Evolutionary conservation across 2,797 vertebrate species (phyloP).

Genomic region (Phataginus tricuspis): DNA sequence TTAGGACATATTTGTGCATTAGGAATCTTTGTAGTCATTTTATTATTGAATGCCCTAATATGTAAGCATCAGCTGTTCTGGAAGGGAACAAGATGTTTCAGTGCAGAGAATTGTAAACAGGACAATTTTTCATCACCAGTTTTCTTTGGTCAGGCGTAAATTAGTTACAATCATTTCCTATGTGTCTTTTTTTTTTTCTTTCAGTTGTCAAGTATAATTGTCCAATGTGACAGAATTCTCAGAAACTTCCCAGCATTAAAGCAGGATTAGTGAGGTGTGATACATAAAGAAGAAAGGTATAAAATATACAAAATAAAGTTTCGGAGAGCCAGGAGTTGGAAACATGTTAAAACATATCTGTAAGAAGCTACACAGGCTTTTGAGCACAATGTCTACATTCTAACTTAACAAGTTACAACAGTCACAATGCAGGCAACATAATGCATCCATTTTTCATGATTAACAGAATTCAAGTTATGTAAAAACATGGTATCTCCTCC

Average conservation of each 20-base stretch:
- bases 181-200: not conserved
- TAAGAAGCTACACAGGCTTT: constrained; percentile 53
- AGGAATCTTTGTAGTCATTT: constrained; percentile 50
- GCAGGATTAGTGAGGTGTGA: not conserved
- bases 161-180: constrained; percentile 35
- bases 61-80: not conserved
- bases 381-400: constrained; percentile 38
- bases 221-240: not conserved
- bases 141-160: not conserved
- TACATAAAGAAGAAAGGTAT: constrained; percentile 9
- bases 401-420: constrained; percentile 53
- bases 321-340: constrained; percentile 31
- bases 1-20: constrained; percentile 38
- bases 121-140: constrained; percentile 46
- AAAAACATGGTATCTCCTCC: constrained; percentile 50
- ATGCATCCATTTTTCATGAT: constrained; percentile 64
- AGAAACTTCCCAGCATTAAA: constrained; percentile 16
- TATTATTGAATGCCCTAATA: constrained; percentile 18
- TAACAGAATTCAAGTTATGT: constrained; percentile 30
- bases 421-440: constrained; percentile 45
- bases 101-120: constrained; percentile 10
- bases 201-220: constrained; percentile 32
- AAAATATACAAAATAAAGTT: constrained; percentile 64
- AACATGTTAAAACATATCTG: constrained; percentile 66
- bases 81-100: constrained; percentile 14